Conservation (phyloP, 1,140 invertebrate genomes). For the Papilio glaucus region DNA sequence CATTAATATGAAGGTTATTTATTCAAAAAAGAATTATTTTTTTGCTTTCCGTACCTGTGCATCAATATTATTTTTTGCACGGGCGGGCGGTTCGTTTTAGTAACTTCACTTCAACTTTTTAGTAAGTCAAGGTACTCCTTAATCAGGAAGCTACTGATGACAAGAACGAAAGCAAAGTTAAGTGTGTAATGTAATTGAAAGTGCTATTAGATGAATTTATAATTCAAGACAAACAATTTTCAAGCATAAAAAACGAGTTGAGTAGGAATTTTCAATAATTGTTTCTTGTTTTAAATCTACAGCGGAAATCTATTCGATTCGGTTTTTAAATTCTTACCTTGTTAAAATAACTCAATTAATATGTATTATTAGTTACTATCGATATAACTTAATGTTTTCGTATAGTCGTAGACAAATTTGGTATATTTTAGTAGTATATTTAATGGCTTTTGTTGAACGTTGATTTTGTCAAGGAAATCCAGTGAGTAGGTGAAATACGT, state of each 20-base stretch:
- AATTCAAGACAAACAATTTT: not conserved
- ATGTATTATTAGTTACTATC: slow-evolving; percentile 15
- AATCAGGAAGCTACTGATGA: too few species aligned
- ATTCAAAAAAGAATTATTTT: too few species aligned
- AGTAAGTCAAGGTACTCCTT: too few species aligned
- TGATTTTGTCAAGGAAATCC: slow-evolving; percentile 16
- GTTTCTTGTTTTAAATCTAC: not conserved
- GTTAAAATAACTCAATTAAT: slow-evolving; percentile 21
- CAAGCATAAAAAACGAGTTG: not conserved
- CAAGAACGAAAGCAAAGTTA: not conserved
- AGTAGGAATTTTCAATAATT: not conserved
- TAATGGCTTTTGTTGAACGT: slow-evolving; percentile 20
- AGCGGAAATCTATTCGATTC: not conserved
- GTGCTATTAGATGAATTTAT: not conserved
- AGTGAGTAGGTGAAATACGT: not conserved
- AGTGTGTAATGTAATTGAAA: not conserved
- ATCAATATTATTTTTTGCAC: too few species aligned
- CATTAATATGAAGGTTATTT: too few species aligned
- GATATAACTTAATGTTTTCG: slow-evolving; percentile 11
- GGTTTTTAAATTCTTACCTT: slow-evolving; percentile 2
- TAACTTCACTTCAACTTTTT: too few species aligned
- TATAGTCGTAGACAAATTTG: not conserved
- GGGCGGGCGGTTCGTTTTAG: too few species aligned
- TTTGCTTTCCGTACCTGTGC: too few species aligned
- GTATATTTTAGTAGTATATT: slow-evolving; percentile 9